Evolutionary conservation across 1,140 invertebrate species (phyloP), one percentile per base, ranked within the genome.

Genomic region (Scaptodrosophila lebanonensis): DNA sequence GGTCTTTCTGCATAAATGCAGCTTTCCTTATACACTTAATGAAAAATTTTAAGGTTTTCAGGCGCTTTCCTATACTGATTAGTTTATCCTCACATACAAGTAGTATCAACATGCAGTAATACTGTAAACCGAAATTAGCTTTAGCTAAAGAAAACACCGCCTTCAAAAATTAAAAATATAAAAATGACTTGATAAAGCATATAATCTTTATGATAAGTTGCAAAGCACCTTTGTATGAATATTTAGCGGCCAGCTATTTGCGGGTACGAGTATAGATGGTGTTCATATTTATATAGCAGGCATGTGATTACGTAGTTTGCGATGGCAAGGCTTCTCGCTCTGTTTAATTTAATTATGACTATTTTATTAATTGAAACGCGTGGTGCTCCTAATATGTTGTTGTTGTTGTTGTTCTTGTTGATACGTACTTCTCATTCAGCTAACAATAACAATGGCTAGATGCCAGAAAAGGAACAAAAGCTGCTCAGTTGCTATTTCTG

Each of bases 291-390:
- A 32, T 43, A 50, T 3, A 20, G 12, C 32, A 17, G 33, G 13
- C 17, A 33, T 44, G 13, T 67, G 35, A 45, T 22, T 36, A 17
- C 25, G 48, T 65, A 47, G 17, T 33, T 17, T 7, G 16, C 17
- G 6, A 12, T 11, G 48, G 13, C 8, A 27, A n/a, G 20, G 22
- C 16, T 7, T 5, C 8, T 52, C 12, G 33, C 38, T 57, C 29
- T 27, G 22, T 54, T 77, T 79, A 77, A 77, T 77, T 77, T 79
- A 77, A 77, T 77, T 77, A 77, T 72, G 68, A 79, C 64, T 53
- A 56, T 69, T 79, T 77, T 68, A 73, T 82, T 77, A 77, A 77
- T 77, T 68, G 52, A 77, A 79, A 58, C 82, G 66, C 72, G 63
- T 64, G 64, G 58, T 58, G 60, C 8, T 52, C 16, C 6, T 16